phyloP scores from a whole-genome alignment of 35 echinoderm and acorn worm genomes.

The Apostichopus californicus region DNA sequence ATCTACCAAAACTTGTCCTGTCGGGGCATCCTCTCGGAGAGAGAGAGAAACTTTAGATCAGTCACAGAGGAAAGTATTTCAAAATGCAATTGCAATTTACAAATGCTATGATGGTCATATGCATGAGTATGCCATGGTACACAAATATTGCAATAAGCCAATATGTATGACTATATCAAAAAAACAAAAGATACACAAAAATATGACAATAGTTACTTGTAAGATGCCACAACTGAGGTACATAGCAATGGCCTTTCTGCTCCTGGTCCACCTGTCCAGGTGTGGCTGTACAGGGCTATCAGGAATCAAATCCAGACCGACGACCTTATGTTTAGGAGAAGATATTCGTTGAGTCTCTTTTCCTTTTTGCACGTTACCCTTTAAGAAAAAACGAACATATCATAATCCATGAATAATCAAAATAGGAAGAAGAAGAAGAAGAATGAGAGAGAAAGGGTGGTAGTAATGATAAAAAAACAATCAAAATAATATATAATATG shows the following conservation, averaged over 20 bases:
- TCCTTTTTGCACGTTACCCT: slow-evolving; percentile 60
- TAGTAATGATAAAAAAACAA: too few species aligned
- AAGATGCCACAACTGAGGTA: slow-evolving; percentile 95
- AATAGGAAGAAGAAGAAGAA: neutral
- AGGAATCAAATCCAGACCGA: slow-evolving; percentile 29
- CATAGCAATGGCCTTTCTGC: slow-evolving; percentile 87
- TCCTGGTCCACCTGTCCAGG: slow-evolving; percentile 79
- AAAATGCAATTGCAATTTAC: too few species aligned
- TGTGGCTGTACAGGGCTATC: slow-evolving; percentile 74
- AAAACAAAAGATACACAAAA: too few species aligned
- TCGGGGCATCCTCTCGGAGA: too few species aligned
- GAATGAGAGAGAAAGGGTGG: neutral
- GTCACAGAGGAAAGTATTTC: too few species aligned
- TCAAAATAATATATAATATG: too few species aligned
- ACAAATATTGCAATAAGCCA: too few species aligned
- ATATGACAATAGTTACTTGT: slow-evolving; percentile 51
- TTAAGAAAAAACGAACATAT: slow-evolving; percentile 15
- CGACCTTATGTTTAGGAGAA: slow-evolving; percentile 67
- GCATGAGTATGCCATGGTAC: too few species aligned
- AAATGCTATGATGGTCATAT: too few species aligned
- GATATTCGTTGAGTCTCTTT: slow-evolving; percentile 59
- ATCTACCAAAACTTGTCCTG: too few species aligned
- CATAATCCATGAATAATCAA: neutral
- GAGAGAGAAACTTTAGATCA: too few species aligned
- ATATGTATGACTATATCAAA: too few species aligned